Evolutionary conservation across 2,888 invertebrate genomes (phyloP).

Genomic region (Drosophila multiciliata): DNA sequence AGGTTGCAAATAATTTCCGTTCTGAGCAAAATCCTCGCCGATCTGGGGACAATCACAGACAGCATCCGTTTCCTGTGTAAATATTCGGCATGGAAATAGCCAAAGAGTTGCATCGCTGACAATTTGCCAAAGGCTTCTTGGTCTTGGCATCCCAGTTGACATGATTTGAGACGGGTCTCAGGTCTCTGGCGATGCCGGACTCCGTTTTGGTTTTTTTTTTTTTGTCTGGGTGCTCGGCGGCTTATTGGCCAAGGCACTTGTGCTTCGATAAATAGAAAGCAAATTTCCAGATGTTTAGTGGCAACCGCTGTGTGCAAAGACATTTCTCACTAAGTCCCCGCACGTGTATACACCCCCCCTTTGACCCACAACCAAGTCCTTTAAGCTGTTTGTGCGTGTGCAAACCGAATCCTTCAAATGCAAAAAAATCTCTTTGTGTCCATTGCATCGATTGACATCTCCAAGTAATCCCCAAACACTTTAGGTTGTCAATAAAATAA

Average conservation of each 20-base stretch:
- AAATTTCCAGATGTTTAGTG: constrained; percentile 6
- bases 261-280: constrained; percentile 37
- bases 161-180: constrained; percentile 55
- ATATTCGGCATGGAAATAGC: constrained; percentile 46
- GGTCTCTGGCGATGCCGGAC: neutral
- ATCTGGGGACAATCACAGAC: constrained; percentile 20
- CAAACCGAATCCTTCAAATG: constrained; percentile 14
- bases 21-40: constrained; percentile 13
- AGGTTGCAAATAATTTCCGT: constrained; percentile 69
- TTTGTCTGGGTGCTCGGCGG: constrained; percentile 33
- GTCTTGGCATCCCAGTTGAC: constrained; percentile 58
- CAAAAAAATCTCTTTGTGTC: constrained; percentile 23
- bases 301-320: constrained; percentile 27
- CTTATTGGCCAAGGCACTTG: constrained; percentile 60
- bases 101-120: constrained; percentile 50
- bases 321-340: constrained; percentile 15
- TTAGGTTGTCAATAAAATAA: neutral
- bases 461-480: constrained; percentile 1
- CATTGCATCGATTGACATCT: constrained; percentile 18
- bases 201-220: neutral
- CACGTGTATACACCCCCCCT: constrained; percentile 22
- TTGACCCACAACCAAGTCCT: neutral
- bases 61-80: constrained; percentile 68
- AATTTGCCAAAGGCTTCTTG: constrained; percentile 29
- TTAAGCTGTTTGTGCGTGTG: constrained; percentile 3